Conservation (phyloP, 1,140 invertebrate species). For the Babylonia areolata region DNA sequence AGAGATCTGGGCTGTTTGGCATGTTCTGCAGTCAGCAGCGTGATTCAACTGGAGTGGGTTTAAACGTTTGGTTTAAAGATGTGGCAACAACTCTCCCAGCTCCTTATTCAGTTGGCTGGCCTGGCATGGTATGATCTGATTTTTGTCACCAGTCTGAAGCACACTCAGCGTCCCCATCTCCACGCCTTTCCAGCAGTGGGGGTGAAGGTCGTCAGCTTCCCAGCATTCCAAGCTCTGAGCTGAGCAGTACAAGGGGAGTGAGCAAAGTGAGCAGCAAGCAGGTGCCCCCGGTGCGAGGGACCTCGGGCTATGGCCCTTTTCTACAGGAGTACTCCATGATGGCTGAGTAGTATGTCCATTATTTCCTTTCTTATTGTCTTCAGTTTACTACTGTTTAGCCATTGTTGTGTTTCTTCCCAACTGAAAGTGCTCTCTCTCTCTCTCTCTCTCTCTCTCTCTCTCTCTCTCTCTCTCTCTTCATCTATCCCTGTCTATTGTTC, state of each 20-base stretch:
- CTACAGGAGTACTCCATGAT: constrained; percentile 86
- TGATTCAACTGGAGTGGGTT: too few relatives aligned
- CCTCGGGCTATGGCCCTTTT: constrained; percentile 77
- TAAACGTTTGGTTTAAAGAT: too few relatives aligned
- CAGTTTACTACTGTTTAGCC: too few relatives aligned
- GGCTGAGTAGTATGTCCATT: constrained; percentile 84
- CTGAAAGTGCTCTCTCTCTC: background rate
- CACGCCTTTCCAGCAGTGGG: constrained; percentile 29
- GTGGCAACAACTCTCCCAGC: too few relatives aligned
- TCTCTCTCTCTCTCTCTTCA: too few relatives aligned
- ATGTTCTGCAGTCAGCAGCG: too few relatives aligned
- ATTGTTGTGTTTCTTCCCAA: too few relatives aligned
- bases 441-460: too few relatives aligned
- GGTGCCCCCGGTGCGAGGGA: constrained; percentile 67
- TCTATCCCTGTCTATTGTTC: too few relatives aligned
- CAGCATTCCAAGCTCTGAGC: constrained; percentile 43
- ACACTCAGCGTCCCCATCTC: constrained; percentile 40
- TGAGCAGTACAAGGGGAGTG: background rate
- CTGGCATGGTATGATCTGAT: too few relatives aligned
- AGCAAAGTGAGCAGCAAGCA: constrained; percentile 34
- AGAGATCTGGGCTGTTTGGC: too few relatives aligned
- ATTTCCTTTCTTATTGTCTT: background rate
- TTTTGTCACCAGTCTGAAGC: constrained; percentile 46
- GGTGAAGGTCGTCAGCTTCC: constrained; percentile 49
- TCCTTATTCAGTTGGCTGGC: too few relatives aligned